phyloP scores from a whole-genome alignment of 2,113 vertebrate genomes.

The Silurus glanis region DNA sequence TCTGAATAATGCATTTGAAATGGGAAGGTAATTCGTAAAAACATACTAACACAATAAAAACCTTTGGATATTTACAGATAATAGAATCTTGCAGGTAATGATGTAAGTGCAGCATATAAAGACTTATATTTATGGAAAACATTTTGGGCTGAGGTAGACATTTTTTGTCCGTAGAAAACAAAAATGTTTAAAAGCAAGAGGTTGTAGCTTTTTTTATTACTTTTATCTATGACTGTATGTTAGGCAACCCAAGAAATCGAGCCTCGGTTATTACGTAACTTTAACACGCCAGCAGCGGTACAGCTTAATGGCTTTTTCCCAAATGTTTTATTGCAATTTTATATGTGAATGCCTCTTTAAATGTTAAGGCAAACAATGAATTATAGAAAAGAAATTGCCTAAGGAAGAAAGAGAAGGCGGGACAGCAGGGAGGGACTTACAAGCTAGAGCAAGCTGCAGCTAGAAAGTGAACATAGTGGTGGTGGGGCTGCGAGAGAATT shows the following conservation, averaged over 20 bases:
- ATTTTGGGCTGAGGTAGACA: background rate
- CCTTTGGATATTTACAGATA: background rate
- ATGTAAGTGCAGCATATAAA: background rate
- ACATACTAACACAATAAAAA: background rate
- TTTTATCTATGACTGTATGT: background rate
- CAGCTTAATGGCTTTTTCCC: background rate
- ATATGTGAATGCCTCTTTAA: background rate
- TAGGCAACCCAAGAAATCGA: background rate
- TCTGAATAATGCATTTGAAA: background rate
- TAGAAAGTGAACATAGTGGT: background rate
- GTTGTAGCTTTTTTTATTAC: background rate
- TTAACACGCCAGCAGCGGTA: background rate
- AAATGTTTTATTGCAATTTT: background rate
- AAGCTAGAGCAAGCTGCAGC: background rate
- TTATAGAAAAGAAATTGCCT: background rate
- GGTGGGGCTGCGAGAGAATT: background rate
- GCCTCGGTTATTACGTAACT: background rate
- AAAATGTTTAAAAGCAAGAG: background rate
- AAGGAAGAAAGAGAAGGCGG: background rate
- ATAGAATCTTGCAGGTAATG: background rate
- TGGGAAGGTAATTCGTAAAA: background rate
- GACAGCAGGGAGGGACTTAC: background rate
- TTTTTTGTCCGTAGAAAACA: background rate
- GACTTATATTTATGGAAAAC: background rate
- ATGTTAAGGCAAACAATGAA: background rate